These are phyloP conservation scores for Petrocephalus microphthalmus DNA, from an alignment of 2,113 vertebrate genomes.

Conservation along the genomic window DNA sequence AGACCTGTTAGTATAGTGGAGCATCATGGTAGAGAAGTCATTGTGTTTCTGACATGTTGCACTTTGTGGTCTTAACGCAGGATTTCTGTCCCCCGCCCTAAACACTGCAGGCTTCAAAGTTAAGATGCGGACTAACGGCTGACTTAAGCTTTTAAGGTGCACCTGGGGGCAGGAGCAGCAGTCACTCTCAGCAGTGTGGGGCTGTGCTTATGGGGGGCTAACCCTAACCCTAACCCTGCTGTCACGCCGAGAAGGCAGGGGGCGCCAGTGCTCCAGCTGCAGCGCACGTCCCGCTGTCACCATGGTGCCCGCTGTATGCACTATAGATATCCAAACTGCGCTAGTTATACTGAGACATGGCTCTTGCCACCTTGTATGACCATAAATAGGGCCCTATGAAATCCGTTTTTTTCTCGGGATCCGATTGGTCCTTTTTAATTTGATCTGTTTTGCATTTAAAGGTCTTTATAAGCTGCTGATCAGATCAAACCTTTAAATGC, in stretches of 20 bases:
- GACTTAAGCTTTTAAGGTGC: background rate
- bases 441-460: no score
- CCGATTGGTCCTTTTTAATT: no score
- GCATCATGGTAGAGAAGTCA: background rate
- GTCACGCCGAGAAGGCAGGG: background rate
- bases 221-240: no score
- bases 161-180: background rate
- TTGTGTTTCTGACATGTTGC: background rate
- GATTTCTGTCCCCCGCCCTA: background rate
- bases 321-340: background rate
- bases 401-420: no score
- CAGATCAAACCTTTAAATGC: no score
- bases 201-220: no score
- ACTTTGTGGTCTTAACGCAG: constrained; percentile 1
- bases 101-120: background rate
- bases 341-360: background rate
- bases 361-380: background rate
- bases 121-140: background rate
- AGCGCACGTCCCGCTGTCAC: background rate
- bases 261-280: background rate
- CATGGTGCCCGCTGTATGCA: background rate
- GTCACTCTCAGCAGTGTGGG: background rate
- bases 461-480: no score
- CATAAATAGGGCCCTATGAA: no score
- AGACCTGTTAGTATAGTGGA: background rate